phyloP scores from a whole-genome alignment of 2,888 invertebrate species.

The Acanthosepion pharaonis region DNA sequence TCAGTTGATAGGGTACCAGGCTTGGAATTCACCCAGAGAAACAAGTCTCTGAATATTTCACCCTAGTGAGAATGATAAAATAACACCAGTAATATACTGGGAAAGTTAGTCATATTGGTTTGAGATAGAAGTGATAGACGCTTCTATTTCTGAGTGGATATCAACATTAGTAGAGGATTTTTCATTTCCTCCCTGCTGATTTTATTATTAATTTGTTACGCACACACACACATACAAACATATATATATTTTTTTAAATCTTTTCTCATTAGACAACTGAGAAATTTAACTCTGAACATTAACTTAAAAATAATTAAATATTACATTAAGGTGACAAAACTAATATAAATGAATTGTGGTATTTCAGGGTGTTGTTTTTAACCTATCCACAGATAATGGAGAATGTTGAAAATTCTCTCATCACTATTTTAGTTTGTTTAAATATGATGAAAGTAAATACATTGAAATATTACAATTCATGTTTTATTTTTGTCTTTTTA shows the following conservation, averaged over 20 bases:
- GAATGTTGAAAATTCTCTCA: not conserved
- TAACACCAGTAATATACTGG: slow-evolving; percentile 10
- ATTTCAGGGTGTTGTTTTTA: not conserved
- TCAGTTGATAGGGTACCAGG: not conserved
- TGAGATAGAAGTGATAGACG: not conserved
- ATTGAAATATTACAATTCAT: not conserved
- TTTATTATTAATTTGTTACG: too few species aligned
- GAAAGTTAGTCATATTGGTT: not conserved
- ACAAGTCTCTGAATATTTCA: not conserved
- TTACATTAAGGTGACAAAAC: not conserved
- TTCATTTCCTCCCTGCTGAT: too few species aligned
- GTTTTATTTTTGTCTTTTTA: not conserved
- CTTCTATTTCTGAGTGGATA: not conserved
- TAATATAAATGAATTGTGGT: not conserved
- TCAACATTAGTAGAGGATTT: not conserved
- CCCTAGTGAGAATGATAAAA: not conserved
- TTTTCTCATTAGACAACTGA: too few species aligned
- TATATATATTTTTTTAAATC: not conserved
- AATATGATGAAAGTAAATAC: not conserved
- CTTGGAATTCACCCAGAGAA: not conserved
- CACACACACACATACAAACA: not conserved
- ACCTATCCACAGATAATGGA: not conserved
- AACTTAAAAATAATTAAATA: not conserved
- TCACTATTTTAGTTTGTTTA: not conserved
- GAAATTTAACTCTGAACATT: not conserved